Conservation (phyloP, 2,888 invertebrate genomes). For the Drosophila dives region DNA sequence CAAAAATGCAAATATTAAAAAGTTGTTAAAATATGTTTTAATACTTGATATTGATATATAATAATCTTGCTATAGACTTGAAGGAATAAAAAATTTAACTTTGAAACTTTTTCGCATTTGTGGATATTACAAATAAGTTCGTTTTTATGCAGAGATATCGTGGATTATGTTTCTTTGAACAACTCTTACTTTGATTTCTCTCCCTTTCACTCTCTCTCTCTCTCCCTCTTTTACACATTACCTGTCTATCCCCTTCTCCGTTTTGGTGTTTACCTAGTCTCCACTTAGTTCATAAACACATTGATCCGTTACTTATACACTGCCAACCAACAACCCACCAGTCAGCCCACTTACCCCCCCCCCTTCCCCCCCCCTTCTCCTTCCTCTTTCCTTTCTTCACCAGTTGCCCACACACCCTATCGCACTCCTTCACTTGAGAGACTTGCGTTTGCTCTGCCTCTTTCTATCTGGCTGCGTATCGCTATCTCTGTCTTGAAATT, state of each 20-base stretch:
- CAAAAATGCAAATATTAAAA: background rate
- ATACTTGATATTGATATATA: background rate
- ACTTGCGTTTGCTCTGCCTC: constrained; percentile 24
- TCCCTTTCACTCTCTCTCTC: background rate
- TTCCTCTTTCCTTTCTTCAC: background rate
- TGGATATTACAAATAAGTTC: constrained; percentile 5
- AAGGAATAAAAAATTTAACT: background rate
- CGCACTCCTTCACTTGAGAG: constrained; percentile 1
- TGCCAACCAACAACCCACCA: background rate
- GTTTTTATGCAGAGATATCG: constrained; percentile 7
- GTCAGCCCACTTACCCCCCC: background rate
- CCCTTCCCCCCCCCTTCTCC: background rate
- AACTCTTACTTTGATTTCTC: constrained; percentile 27
- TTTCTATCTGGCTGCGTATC: constrained; percentile 9
- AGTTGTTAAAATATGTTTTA: background rate
- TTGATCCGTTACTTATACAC: constrained; percentile 53
- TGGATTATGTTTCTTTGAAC: constrained; percentile 14
- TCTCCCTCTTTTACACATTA: background rate
- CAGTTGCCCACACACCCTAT: background rate
- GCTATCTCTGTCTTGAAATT: constrained; percentile 52
- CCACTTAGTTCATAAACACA: constrained; percentile 44
- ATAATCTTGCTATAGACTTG: background rate
- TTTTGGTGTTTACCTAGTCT: constrained; percentile 43
- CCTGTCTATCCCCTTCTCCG: background rate
- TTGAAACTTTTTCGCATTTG: background rate